Evolutionary conservation across 2,888 invertebrate genomes (phyloP).

Genomic region (Cancer borealis): DNA sequence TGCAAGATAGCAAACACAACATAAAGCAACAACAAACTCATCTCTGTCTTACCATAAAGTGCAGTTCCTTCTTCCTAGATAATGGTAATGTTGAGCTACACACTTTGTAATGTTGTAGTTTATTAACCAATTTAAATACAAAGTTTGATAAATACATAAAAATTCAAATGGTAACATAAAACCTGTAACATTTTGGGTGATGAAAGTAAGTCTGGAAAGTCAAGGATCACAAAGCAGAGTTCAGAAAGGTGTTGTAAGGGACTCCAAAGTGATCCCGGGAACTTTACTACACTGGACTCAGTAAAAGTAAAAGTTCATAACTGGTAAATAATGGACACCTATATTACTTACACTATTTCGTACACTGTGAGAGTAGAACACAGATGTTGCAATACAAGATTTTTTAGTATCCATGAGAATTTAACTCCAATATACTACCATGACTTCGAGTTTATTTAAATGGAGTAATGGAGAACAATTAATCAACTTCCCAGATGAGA

Average conservation of each 20-base stretch:
- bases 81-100: conserved; percentile 14
- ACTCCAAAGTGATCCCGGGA: background rate
- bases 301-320: background rate
- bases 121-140: conserved; percentile 72
- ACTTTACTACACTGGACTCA: background rate
- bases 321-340: background rate
- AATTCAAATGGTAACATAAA: conserved; percentile 54
- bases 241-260: background rate
- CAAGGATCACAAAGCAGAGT: background rate
- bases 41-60: conserved; percentile 39
- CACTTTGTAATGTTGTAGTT: conserved; percentile 62
- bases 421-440: background rate
- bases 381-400: too few species aligned
- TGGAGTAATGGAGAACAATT: background rate
- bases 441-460: background rate
- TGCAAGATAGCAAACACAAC: background rate
- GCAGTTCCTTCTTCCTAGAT: background rate
- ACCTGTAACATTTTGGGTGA: background rate
- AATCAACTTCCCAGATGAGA: background rate
- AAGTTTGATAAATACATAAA: conserved; percentile 65
- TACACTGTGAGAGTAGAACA: background rate
- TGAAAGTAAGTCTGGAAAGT: background rate
- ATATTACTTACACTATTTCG: background rate
- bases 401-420: background rate
- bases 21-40: background rate